Evolutionary conservation across 2,888 invertebrate genomes (phyloP).

Genomic region (Lithophane semibrunnea): DNA sequence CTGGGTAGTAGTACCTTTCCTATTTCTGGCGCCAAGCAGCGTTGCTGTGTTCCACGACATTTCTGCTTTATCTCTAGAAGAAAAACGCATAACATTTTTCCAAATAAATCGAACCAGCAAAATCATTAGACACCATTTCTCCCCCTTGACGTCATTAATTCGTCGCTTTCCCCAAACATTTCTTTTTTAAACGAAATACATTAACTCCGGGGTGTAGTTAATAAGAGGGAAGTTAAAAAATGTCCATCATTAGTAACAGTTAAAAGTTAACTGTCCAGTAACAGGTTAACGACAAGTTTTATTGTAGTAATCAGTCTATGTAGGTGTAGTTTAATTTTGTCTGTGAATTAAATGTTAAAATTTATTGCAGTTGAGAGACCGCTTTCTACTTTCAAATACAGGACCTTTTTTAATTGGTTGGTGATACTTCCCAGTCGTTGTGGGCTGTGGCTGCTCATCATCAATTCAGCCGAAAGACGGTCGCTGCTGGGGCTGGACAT

Average conservation of each 20-base stretch:
- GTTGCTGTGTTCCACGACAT: background rate
- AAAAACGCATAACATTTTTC: background rate
- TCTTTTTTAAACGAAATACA: constrained; percentile 42
- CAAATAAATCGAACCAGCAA: background rate
- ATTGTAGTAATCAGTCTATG: constrained; percentile 45
- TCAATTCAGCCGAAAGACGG: too few relatives aligned
- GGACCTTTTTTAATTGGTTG: background rate
- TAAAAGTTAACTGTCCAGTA: constrained; percentile 51
- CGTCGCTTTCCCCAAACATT: constrained; percentile 7
- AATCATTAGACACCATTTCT: constrained; percentile 2
- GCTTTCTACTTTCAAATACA: background rate
- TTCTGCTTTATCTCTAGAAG: background rate
- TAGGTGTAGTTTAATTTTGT: constrained; percentile 36
- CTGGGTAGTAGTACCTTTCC: background rate
- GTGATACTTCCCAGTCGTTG: background rate
- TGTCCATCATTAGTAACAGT: constrained; percentile 55
- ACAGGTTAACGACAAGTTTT: constrained; percentile 53
- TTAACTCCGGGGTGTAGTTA: constrained; percentile 37
- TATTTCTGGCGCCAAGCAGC: background rate
- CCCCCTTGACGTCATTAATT: constrained; percentile 12
- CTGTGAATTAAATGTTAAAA: constrained; percentile 8
- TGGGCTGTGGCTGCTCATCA: too few relatives aligned
- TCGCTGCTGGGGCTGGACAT: too few relatives aligned
- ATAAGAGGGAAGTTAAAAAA: constrained; percentile 49
- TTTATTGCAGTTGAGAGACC: background rate